Evolutionary conservation across 2,797 vertebrate genomes (phyloP).

Genomic region (Arnoldichthys spilopterus): DNA sequence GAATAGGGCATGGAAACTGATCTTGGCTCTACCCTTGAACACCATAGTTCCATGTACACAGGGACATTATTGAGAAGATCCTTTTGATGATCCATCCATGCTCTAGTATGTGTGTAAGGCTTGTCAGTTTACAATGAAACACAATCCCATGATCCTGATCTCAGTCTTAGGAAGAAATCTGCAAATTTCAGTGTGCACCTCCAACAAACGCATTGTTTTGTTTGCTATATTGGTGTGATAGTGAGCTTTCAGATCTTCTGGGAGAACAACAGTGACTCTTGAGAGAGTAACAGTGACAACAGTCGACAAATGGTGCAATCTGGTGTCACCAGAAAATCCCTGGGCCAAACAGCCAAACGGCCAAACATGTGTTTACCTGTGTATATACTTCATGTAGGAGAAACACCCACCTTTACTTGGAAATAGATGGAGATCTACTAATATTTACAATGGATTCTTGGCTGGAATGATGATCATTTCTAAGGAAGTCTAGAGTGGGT

Average conservation of each 20-base stretch:
- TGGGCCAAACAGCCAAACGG: background rate
- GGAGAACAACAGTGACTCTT: background rate
- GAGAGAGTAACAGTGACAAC: background rate
- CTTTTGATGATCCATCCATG: constrained; percentile 22
- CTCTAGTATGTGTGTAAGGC: background rate
- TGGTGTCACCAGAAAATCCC: background rate
- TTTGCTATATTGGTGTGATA: background rate
- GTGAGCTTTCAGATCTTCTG: background rate
- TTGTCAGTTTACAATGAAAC: background rate
- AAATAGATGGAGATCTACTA: background rate
- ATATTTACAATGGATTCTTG: background rate
- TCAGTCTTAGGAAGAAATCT: background rate
- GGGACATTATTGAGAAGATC: background rate
- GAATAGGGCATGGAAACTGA: background rate
- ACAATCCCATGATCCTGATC: background rate
- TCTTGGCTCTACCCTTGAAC: background rate
- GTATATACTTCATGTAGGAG: background rate
- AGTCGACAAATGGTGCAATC: background rate
- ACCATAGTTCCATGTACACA: background rate
- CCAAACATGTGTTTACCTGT: background rate
- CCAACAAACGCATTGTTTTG: background rate
- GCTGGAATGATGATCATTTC: background rate
- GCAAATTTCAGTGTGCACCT: background rate
- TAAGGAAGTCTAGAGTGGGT: background rate
- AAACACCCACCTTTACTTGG: background rate